These are phyloP conservation scores for Platichthys stellatus DNA, from an alignment of 2,113 vertebrate species.

Conservation along the genomic window DNA sequence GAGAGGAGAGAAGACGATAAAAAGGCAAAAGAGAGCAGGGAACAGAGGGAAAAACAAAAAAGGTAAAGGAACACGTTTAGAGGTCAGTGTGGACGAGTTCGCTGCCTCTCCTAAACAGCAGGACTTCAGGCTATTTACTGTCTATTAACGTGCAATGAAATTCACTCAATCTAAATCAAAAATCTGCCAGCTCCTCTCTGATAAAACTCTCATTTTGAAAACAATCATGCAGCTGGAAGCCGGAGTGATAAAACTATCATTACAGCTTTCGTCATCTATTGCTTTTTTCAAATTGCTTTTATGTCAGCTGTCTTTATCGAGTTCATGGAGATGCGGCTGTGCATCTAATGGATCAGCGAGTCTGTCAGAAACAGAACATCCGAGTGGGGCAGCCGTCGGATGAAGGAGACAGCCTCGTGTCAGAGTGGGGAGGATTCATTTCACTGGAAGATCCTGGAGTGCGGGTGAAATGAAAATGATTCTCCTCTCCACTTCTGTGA, in stretches of 20 bases:
- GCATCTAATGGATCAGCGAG: conserved; percentile 36
- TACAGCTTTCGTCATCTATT: conserved; percentile 41
- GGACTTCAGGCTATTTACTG: conserved; percentile 59
- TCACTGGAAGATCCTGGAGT: neutral
- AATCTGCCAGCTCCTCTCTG: conserved; percentile 53
- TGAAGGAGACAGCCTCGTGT: neutral
- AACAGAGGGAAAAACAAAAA: conserved; percentile 36
- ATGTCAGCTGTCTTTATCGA: conserved; percentile 51
- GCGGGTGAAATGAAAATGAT: neutral
- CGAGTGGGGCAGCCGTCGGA: neutral
- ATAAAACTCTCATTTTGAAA: conserved; percentile 61
- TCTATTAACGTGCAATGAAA: conserved; percentile 62
- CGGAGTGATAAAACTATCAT: conserved; percentile 64
- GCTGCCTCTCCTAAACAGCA: conserved; percentile 23
- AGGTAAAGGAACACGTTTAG: conserved; percentile 31
- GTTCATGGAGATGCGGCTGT: conserved; percentile 22
- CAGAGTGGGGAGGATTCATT: conserved; percentile 4
- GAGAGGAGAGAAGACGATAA: neutral
- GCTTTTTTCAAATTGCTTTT: conserved; percentile 59
- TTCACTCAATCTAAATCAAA: conserved; percentile 74
- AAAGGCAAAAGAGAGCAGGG: neutral
- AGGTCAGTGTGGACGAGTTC: conserved; percentile 56
- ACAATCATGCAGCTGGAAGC: conserved; percentile 31
- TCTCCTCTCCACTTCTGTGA: conserved; percentile 10
- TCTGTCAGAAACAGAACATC: conserved; percentile 21